Conservation (phyloP, 2,888 invertebrate genomes). For the Eremobia ochroleuca region DNA sequence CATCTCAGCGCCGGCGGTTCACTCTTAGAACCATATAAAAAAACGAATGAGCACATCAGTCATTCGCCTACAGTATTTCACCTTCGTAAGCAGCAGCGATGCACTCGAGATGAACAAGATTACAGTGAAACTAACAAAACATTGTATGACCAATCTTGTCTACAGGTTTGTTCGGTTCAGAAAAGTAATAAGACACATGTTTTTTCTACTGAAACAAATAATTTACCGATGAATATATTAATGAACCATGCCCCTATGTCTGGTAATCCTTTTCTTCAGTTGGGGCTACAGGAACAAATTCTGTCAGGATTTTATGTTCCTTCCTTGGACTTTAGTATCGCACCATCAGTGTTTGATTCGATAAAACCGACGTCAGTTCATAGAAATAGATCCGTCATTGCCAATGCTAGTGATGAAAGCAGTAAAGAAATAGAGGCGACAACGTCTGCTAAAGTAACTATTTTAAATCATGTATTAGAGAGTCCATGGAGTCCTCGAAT, state of each 20-base stretch:
- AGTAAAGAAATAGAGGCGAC: constrained; percentile 39
- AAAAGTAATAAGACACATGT: constrained; percentile 36
- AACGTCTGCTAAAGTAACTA: constrained; percentile 71
- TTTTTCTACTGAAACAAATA: constrained; percentile 31
- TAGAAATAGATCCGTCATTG: constrained; percentile 35
- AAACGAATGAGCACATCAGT: constrained; percentile 68
- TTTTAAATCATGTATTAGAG: constrained; percentile 90
- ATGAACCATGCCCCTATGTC: constrained; percentile 36
- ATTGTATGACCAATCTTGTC: constrained; percentile 46
- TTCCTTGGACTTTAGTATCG: constrained; percentile 64
- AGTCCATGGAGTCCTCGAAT: constrained; percentile 91
- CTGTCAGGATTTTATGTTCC: constrained; percentile 55
- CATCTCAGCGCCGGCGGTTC: constrained; percentile 77
- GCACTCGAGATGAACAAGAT: constrained; percentile 64
- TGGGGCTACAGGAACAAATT: constrained; percentile 55
- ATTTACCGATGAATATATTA: constrained; percentile 45
- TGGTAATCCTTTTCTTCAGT: constrained; percentile 47
- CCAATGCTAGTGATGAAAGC: constrained; percentile 17
- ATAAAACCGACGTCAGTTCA: constrained; percentile 28
- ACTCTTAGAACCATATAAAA: constrained; percentile 73
- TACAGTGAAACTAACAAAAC: constrained; percentile 60
- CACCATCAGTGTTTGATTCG: constrained; percentile 57
- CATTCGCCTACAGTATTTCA: constrained; percentile 69
- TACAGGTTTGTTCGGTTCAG: constrained; percentile 45
- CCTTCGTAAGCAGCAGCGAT: constrained; percentile 62